A percentile compares a stretch with the other conserved stretches of the same genome.
Conservation (phyloP, 2,797 vertebrate genomes). For the Lagocephalus sceleratus region DNA sequence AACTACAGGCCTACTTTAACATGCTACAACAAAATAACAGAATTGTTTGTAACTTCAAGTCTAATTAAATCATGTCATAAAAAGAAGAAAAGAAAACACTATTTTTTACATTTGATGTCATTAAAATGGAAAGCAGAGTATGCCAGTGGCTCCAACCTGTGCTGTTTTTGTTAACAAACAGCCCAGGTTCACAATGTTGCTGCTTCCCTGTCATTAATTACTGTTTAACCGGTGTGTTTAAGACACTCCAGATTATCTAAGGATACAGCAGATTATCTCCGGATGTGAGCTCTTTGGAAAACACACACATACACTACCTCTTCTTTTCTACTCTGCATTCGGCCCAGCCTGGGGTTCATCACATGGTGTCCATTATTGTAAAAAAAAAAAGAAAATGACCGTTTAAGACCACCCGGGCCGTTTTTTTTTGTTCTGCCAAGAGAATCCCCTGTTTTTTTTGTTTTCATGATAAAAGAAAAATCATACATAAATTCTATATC, state of each 20-base stretch:
- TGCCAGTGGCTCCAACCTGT: constrained; percentile 21
- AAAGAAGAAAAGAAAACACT: background rate
- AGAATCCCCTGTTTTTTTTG: constrained; percentile 4
- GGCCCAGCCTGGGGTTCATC: constrained; percentile 43
- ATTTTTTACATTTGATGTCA: background rate
- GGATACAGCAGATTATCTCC: constrained; percentile 72
- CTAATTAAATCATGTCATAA: background rate
- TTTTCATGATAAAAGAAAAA: no score
- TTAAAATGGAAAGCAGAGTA: constrained; percentile 40
- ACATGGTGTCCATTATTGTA: constrained; percentile 72
- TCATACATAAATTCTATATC: no score
- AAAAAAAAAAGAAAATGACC: constrained; percentile 62
- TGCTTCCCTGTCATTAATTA: constrained; percentile 70
- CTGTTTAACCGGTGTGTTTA: constrained; percentile 52
- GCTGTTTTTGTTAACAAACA: constrained; percentile 44
- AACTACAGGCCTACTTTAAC: no score
- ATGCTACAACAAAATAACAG: no score
- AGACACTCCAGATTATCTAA: constrained; percentile 66
- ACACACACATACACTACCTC: constrained; percentile 64
- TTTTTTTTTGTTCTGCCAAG: constrained; percentile 37
- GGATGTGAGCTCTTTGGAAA: constrained; percentile 64
- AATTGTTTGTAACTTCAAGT: constrained; percentile 4
- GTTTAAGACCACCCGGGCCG: constrained; percentile 60
- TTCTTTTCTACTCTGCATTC: constrained; percentile 45
- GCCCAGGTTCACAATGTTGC: constrained; percentile 55